Evolutionary conservation across 37 sponge, comb jelly and placozoan genomes (phyloP), one percentile per base, ranked within the genome.

Genomic region (Haliclona indistincta): DNA sequence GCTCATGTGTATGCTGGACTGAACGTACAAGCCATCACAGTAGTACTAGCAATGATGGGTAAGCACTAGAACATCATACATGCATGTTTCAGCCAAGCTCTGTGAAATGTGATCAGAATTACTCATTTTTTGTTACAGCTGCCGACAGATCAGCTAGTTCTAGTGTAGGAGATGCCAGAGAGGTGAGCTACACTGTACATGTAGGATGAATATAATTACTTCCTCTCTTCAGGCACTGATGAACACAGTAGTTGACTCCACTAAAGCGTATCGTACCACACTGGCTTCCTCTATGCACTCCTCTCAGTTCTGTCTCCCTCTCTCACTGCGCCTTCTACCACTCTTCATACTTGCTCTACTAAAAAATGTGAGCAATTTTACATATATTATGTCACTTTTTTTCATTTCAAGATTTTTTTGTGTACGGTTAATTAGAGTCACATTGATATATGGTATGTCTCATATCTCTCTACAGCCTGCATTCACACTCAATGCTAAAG

Each of bases 11-110:
- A 93, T 56, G 80, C 88, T 39, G 55, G 77, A n/a, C 74, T 80
- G 28, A 93, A 98, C 64, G 79, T 86, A 26, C 77, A 74, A 37
- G 89, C 91, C 45, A 86, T 90, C 32, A 45, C 92, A 11, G 82
- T 75, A 1, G 43, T 93, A 5, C 80, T 98, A n/a, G 86, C 91
- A n/a, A 98, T 95, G 75, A 93, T 98, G 96, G 93, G 92, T 90
- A 43, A 40, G 91, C 63, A 1, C 6, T 20, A 43, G 25, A 47
- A 47, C n/a, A n/a, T n/a, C n/a, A n/a, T n/a, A n/a, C n/a, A n/a
- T n/a, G n/a, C n/a, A n/a, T n/a, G n/a, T n/a, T n/a, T n/a, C n/a
- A n/a, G n/a, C 51, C 35, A 43, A 23, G 32, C 15, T 25, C 11
- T 69, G n/a, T 25, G 38, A 52, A 28, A 68, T 69, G 26, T 35